A percentile compares a stretch with the other conserved stretches of the same genome.
Conservation (phyloP, 2,113 vertebrate species). For the Cyanoderma ruficeps region DNA sequence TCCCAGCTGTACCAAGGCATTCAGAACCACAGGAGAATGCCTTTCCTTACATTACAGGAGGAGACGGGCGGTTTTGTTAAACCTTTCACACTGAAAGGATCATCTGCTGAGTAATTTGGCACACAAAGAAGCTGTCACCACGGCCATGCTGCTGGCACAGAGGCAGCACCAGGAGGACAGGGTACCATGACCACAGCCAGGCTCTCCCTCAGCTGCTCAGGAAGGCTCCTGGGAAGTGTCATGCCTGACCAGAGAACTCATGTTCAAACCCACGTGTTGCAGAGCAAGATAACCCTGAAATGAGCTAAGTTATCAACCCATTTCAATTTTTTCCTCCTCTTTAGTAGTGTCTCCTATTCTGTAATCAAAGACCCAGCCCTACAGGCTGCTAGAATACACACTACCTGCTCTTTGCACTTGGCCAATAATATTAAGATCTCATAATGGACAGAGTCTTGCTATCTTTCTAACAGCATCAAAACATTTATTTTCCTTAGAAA, state of each 20-base stretch:
- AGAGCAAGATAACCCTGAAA: neutral
- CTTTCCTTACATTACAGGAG: neutral
- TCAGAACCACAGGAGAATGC: neutral
- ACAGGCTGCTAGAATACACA: neutral
- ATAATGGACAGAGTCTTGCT: neutral
- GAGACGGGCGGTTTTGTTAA: neutral
- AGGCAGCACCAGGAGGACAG: neutral
- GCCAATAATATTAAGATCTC: neutral
- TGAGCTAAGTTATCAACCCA: neutral
- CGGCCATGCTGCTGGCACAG: neutral
- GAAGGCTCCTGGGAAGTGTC: neutral
- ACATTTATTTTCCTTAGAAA: neutral
- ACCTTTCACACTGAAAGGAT: neutral
- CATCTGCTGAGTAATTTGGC: neutral
- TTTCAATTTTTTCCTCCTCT: neutral
- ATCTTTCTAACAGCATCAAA: neutral
- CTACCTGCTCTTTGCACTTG: neutral
- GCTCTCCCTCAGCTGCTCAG: neutral
- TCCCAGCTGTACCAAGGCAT: fast-evolving
- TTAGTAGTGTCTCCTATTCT: neutral
- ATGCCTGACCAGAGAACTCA: fast-evolving
- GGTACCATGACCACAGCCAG: neutral
- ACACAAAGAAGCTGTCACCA: neutral
- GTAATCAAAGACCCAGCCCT: neutral
- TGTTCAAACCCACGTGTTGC: fast-evolving